Evolutionary conservation across 2,797 vertebrate species (phyloP), one percentile per base, ranked within the genome.

Genomic region (Huso huso): DNA sequence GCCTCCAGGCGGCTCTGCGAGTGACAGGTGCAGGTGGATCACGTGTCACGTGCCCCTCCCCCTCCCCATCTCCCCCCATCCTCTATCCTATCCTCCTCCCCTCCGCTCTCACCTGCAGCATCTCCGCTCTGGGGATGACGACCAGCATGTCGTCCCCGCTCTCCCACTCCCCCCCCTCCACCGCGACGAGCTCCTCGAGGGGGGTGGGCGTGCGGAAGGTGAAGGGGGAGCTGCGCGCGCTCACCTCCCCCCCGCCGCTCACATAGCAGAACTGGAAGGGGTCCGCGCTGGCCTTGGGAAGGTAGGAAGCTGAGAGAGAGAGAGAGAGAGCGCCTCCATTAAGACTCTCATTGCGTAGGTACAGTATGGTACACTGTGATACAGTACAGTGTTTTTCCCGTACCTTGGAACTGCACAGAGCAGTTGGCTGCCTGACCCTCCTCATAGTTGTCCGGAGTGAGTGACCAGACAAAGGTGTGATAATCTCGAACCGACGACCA

Each of bases 361-460:
- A 60, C 76, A 10, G 53, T 55, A 10, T 3, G 23, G 23, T 37
- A 37, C 23, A 37, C 2, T 37, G 23, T 37, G 23, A 2, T 37
- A 3, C 23, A 37, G 23, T 4, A 37, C 23, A 37, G 23, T 4
- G 64, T 13, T 67, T 3, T 2, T 37, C 23, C 23, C 71, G 53
- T 84, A 94, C 93, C 94, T 85, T 95, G 93, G 81, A 96, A 95
- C 68, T 95, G 88, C 71, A 94, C 94, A 61, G 89, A 94, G 82
- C 91, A 91, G 67, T 93, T 92, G 76, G 87, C 76, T 23, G 85
- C 77, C 8, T 78, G 84, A 74, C 85, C 88, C 71, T 90, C 86
- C 49, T 86, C 72, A 78, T 86, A 87, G 75, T 77, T 87, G 66
- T 87, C 82, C 0, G 92, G 91, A 63, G 85, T 85, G 3, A 87